A percentile compares a stretch with the other conserved stretches of the same genome.
Conservation (phyloP, 1,140 invertebrate genomes). For the Aricia agestis region DNA sequence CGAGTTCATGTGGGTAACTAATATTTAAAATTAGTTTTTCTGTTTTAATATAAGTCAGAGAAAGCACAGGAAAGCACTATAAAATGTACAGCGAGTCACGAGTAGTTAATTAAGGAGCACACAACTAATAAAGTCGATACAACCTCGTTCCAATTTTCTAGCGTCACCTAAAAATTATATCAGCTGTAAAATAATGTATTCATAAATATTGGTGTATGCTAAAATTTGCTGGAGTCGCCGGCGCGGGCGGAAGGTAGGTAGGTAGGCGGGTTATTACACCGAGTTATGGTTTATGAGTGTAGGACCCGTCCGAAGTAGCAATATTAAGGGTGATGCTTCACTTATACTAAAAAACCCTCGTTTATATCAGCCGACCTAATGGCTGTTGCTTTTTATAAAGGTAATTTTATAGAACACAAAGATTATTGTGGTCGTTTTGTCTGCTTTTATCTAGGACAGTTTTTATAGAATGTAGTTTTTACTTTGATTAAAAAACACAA, state of each 20-base stretch:
- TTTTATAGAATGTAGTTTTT: not conserved
- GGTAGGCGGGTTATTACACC: slow-evolving; percentile 10
- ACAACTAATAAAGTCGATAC: not conserved
- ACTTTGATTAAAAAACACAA: not conserved
- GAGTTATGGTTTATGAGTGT: slow-evolving; percentile 10
- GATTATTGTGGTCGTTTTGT: slow-evolving; percentile 8
- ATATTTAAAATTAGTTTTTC: no score
- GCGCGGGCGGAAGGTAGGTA: not conserved
- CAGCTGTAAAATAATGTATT: slow-evolving; percentile 13
- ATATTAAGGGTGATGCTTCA: slow-evolving; percentile 15
- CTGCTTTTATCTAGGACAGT: not conserved
- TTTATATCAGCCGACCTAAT: slow-evolving; percentile 11
- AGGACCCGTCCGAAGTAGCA: slow-evolving; percentile 9
- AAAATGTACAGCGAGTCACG: not conserved
- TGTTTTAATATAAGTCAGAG: no score
- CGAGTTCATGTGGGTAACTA: no score
- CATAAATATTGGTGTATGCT: slow-evolving; percentile 8
- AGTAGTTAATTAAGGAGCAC: not conserved
- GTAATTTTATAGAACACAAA: slow-evolving; percentile 4
- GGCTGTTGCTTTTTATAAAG: slow-evolving; percentile 13
- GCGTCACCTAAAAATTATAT: slow-evolving; percentile 8
- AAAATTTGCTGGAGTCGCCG: slow-evolving; percentile 2
- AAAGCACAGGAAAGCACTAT: no score
- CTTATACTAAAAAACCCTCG: slow-evolving; percentile 15
- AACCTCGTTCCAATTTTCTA: not conserved